Evolutionary conservation across 1,140 invertebrate species (phyloP).

Genomic region (Vanessa tameamea): DNA sequence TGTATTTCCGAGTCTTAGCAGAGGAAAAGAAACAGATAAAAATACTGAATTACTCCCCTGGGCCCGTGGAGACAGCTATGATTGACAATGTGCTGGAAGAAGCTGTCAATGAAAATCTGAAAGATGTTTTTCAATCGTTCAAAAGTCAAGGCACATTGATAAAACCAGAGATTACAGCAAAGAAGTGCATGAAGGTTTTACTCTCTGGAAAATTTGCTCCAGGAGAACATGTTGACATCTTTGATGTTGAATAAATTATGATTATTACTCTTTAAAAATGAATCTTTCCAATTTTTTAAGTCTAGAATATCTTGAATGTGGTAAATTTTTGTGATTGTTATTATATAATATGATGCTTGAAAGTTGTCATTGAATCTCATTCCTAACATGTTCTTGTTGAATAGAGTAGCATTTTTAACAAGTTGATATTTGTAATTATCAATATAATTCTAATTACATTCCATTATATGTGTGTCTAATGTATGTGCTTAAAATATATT

Average conservation of each 20-base stretch:
- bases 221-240: conserved; percentile 94
- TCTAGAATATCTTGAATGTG: background rate
- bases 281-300: conserved; percentile 17
- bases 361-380: conserved; percentile 47
- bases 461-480: conserved; percentile 30
- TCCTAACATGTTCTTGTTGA: conserved; percentile 28
- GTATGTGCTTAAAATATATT: conserved; percentile 35
- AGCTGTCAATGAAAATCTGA: conserved; percentile 82
- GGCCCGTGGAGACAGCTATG: conserved; percentile 96
- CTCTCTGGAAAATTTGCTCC: conserved; percentile 87
- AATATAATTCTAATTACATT: conserved; percentile 14
- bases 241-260: conserved; percentile 82
- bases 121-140: conserved; percentile 82
- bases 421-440: background rate
- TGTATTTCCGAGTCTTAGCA: conserved; percentile 94
- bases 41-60: conserved; percentile 96
- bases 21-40: conserved; percentile 88
- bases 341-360: conserved; percentile 27
- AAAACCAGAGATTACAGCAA: conserved; percentile 88
- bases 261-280: background rate
- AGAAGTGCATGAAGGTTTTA: conserved; percentile 87
- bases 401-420: conserved; percentile 15
- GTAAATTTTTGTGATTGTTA: conserved; percentile 21
- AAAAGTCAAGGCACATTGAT: conserved; percentile 85
- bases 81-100: conserved; percentile 84